These are phyloP conservation scores for Spondyliosoma cantharus DNA, from an alignment of 2,797 vertebrate species.

Conservation along the genomic window DNA sequence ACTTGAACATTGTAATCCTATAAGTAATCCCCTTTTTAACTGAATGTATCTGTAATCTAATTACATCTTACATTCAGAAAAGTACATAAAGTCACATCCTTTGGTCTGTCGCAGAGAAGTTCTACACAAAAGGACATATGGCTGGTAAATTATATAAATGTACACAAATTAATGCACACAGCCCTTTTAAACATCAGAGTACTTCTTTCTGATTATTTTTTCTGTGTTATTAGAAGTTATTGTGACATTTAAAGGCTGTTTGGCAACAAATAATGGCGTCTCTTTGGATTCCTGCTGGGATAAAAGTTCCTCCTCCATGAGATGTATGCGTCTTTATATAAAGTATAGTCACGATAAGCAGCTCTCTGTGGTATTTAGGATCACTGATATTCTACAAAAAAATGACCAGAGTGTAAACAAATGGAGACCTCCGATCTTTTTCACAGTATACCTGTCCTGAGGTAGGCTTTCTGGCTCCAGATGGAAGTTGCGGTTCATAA, in stretches of 20 bases:
- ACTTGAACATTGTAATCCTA: no score
- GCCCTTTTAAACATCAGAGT: no score
- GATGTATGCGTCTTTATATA: background rate
- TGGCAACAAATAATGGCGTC: background rate
- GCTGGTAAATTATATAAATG: no score
- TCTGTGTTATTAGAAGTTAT: background rate
- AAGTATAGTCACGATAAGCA: background rate
- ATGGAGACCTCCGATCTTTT: background rate
- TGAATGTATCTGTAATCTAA: no score
- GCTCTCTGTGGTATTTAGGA: background rate
- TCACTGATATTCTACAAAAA: background rate
- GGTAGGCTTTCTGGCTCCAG: slow-evolving; percentile 84
- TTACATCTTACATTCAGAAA: no score
- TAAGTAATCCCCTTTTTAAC: no score
- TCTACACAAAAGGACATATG: no score
- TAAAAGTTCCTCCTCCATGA: background rate
- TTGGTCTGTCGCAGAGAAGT: no score
- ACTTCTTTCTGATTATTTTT: no score
- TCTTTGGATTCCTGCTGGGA: background rate
- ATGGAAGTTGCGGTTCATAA: slow-evolving; percentile 88
- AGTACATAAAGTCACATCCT: no score
- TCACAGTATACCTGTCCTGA: slow-evolving; percentile 85
- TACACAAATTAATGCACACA: no score
- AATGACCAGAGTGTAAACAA: background rate
- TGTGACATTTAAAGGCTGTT: background rate